These are phyloP conservation scores for Anser cygnoides DNA, from an alignment of 2,113 vertebrate genomes.

Conservation along the genomic window DNA sequence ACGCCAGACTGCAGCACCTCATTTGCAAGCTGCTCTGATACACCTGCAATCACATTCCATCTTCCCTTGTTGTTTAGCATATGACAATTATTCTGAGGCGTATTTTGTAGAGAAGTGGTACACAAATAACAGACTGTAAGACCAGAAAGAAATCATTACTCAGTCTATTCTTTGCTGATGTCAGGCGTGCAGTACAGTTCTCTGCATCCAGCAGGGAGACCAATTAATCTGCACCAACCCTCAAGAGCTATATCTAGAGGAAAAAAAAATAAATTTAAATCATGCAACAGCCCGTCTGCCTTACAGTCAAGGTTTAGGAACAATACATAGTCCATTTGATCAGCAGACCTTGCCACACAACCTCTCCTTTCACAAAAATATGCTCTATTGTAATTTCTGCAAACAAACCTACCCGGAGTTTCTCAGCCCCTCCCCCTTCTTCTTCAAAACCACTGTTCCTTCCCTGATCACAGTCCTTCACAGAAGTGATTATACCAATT, in stretches of 20 bases:
- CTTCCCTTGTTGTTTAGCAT: neutral
- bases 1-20: conserved; percentile 50
- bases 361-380: neutral
- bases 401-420: neutral
- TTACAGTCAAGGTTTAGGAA: neutral
- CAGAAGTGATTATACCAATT: neutral
- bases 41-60: conserved; percentile 30
- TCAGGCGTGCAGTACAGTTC: conserved; percentile 2
- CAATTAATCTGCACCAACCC: conserved; percentile 47
- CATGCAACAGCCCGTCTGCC: neutral
- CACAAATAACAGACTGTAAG: conserved; percentile 19
- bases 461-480: neutral
- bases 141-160: conserved; percentile 54
- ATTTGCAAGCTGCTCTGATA: conserved; percentile 43
- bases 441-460: neutral
- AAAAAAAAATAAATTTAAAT: neutral
- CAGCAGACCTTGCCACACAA: neutral
- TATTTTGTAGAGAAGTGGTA: neutral
- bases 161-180: conserved; percentile 23
- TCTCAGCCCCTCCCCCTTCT: neutral
- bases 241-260: neutral
- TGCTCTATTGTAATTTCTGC: neutral
- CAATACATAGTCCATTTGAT: neutral
- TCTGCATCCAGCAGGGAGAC: conserved; percentile 1
- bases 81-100: neutral